Base-by-base conservation (phyloP, 2,797 vertebrate species). In the Linurgus olivaceus region DNA sequence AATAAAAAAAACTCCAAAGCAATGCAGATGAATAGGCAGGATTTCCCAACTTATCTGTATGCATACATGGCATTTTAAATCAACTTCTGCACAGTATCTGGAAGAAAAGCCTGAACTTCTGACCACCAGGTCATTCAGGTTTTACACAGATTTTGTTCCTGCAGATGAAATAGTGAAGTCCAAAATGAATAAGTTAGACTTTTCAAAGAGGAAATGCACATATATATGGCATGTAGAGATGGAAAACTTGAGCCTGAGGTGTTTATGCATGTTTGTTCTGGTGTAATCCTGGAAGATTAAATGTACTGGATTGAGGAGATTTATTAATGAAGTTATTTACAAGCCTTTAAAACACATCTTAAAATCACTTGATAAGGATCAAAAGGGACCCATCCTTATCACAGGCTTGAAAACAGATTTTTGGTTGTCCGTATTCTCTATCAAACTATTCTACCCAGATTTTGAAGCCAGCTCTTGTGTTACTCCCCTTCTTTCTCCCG, bases 151-250 rank as follows among this genome's bases (percentile, higher is more conserved):
- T 37, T 28, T 35, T 52, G 1, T 66, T 70, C 10, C 48, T 82
- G 29, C 6, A 18, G n/a, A 37, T 75, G 17, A 45, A 18, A 23
- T 48, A 31, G 29, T 51, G 48, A 40, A 40, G 40, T 40, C 40
- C 16, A 40, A 17, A 17, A 17, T 40, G 40, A 35, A 1, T 18
- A 14, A 5, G 6, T 68, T 37, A 10, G 44, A 21, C 9, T 33
- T 57, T 9, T 51, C 48, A 31, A 40, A 33, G 31, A 78, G 28
- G 33, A 51, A 59, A 51, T 74, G 47, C 14, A 8, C 7, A 4
- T 33, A 6, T 2, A 9, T 2, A 0, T 29, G 38, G 17, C 3
- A 20, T 6, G 10, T 9, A 12, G 14, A 50, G 11, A 37, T 62
- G 7, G 44, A 67, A 38, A 63, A 35, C 24, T 26, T 50, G 24